Percentiles rank a stretch among this genome's conserved stretches.
Conservation (phyloP, 2,113 vertebrate genomes). For the Rhea pennata region DNA sequence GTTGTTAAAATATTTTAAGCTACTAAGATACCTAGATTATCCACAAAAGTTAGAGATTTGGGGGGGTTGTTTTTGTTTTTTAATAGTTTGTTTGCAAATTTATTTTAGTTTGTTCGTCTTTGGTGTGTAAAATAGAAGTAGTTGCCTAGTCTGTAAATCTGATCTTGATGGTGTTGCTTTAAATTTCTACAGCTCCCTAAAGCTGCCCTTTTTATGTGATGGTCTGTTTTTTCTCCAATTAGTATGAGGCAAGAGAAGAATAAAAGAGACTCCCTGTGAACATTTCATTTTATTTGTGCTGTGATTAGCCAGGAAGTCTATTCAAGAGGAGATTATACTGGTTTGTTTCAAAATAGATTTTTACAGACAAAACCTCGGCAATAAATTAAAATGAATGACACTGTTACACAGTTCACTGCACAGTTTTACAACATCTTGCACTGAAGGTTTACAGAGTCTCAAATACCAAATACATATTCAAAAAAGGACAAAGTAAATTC, state of each 20-base stretch:
- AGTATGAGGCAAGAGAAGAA: neutral
- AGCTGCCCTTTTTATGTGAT: neutral
- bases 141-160: neutral
- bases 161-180: neutral
- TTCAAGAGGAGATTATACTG: neutral
- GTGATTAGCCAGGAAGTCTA: neutral
- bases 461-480: neutral
- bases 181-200: neutral
- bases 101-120: neutral
- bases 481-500: neutral
- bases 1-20: neutral
- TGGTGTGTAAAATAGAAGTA: neutral
- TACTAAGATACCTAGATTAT: neutral
- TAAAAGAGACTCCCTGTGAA: neutral
- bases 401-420: conserved; percentile 21
- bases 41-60: neutral
- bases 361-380: conserved; percentile 14
- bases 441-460: neutral
- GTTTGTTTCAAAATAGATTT: conserved; percentile 44
- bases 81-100: neutral
- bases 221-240: neutral
- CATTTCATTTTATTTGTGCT: neutral
- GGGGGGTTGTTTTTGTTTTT: neutral
- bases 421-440: neutral
- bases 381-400: conserved; percentile 27